Percentiles rank a stretch among this genome's conserved stretches.
Evolutionary conservation across 2,797 vertebrate genomes (phyloP).

Genomic region (Eulemur mongoz): DNA sequence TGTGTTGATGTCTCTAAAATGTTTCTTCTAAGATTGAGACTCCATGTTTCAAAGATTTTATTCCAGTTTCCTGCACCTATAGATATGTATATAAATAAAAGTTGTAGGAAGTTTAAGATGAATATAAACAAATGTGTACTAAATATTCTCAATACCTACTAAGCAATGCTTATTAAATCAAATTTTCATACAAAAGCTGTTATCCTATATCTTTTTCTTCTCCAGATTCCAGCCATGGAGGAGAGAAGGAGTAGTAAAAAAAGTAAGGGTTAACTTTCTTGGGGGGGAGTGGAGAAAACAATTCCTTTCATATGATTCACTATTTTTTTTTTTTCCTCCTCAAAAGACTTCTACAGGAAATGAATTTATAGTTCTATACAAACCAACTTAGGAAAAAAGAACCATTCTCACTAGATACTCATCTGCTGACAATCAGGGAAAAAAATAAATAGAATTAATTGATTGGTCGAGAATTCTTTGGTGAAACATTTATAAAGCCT

Average conservation of each 20-base stretch:
- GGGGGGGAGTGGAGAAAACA: background rate
- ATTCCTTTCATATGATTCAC: background rate
- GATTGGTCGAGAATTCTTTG: conserved; percentile 70
- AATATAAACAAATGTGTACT: background rate
- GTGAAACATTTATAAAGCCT: conserved; percentile 71
- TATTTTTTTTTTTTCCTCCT: conserved; percentile 30
- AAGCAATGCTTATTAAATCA: background rate
- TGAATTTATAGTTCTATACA: conserved; percentile 55
- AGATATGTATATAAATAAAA: background rate
- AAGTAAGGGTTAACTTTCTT: background rate
- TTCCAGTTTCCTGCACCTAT: background rate
- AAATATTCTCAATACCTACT: background rate
- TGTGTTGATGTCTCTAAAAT: background rate
- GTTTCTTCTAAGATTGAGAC: background rate
- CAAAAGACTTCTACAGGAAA: background rate
- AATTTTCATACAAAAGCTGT: background rate
- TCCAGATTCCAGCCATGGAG: background rate
- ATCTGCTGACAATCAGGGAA: conserved; percentile 65
- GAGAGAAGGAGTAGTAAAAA: background rate
- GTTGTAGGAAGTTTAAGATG: background rate
- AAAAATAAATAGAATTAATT: conserved; percentile 66
- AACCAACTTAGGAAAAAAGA: conserved; percentile 10
- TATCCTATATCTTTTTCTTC: background rate
- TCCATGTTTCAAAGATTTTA: background rate
- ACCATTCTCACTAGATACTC: conserved; percentile 21